phyloP scores from a whole-genome alignment of 1,140 invertebrate species.

The Drosophila pseudoobscura region DNA sequence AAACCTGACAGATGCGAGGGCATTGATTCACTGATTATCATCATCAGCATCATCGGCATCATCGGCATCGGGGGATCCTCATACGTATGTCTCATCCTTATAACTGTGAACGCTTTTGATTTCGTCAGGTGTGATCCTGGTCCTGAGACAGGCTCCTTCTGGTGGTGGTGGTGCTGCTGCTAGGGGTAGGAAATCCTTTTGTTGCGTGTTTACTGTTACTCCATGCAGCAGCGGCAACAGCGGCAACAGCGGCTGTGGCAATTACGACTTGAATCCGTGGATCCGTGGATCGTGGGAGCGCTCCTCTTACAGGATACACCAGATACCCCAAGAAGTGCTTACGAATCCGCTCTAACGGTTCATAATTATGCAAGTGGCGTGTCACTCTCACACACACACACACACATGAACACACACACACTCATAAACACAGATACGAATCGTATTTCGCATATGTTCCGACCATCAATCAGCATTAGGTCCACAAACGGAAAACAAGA shows the following conservation, averaged over 20 bases:
- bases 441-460: constrained; percentile 59
- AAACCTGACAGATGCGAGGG: constrained; percentile 66
- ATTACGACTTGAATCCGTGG: constrained; percentile 39
- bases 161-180: constrained; percentile 32
- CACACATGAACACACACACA: not conserved
- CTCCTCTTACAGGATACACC: constrained; percentile 64
- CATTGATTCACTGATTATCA: constrained; percentile 66
- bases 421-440: constrained; percentile 15
- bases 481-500: constrained; percentile 69
- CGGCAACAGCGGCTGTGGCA: constrained; percentile 25
- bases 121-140: constrained; percentile 66
- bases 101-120: constrained; percentile 79
- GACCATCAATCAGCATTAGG: constrained; percentile 76
- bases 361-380: constrained; percentile 65
- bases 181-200: constrained; percentile 74
- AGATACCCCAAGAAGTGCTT: constrained; percentile 3
- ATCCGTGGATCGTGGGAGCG: constrained; percentile 61
- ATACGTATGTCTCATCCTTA: constrained; percentile 20
- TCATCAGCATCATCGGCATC: not conserved
- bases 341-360: constrained; percentile 56
- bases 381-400: constrained; percentile 19
- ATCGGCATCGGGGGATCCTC: constrained; percentile 11
- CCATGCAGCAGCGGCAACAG: constrained; percentile 14
- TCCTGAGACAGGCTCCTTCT: not conserved
- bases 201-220: constrained; percentile 73